Evolutionary conservation across 2,113 vertebrate species (phyloP).

Genomic region (Hyperoodon ampullatus): DNA sequence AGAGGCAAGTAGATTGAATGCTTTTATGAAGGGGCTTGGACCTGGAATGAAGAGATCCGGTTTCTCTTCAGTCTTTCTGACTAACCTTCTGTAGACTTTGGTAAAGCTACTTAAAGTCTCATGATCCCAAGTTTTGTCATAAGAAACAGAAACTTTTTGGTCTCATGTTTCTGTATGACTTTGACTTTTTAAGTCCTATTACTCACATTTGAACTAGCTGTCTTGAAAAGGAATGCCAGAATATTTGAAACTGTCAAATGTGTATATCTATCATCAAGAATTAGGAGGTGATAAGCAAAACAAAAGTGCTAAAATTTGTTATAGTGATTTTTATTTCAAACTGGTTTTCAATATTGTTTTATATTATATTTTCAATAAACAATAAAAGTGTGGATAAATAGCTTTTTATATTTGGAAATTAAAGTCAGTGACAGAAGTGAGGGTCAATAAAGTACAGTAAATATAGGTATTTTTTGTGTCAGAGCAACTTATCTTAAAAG

Average conservation of each 20-base stretch:
- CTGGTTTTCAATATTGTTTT: neutral
- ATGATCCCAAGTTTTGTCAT: neutral
- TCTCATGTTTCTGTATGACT: neutral
- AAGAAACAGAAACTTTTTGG: neutral
- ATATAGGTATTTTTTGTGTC: neutral
- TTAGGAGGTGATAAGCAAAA: neutral
- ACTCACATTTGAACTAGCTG: neutral
- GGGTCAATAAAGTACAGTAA: neutral
- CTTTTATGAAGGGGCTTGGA: neutral
- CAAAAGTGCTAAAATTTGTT: neutral
- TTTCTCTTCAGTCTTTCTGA: neutral
- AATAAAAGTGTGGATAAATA: neutral
- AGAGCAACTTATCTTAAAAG: neutral
- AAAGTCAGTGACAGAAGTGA: neutral
- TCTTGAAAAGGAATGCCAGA: neutral
- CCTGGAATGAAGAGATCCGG: neutral
- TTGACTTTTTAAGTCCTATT: neutral
- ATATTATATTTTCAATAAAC: neutral
- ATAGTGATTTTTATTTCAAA: neutral
- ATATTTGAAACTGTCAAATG: neutral
- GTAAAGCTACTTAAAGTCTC: neutral
- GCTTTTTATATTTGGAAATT: neutral
- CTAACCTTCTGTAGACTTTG: neutral
- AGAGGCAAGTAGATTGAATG: neutral
- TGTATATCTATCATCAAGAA: neutral